These are phyloP conservation scores for Drosophila sucinea DNA, from an alignment of 1,140 invertebrate species.

Conservation along the genomic window DNA sequence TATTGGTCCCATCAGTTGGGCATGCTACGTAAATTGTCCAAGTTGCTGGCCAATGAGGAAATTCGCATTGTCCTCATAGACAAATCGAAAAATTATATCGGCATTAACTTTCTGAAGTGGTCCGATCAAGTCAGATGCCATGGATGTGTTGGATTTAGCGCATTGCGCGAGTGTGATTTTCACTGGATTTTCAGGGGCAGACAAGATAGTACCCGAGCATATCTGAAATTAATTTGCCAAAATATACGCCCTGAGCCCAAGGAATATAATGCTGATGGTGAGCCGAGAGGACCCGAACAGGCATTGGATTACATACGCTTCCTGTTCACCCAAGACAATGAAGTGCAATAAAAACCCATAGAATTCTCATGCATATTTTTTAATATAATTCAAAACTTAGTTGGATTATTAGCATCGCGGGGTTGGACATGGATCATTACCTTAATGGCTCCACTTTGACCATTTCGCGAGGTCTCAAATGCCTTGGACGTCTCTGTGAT, in stretches of 20 bases:
- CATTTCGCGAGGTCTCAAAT: conserved; percentile 91
- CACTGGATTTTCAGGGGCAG: not conserved
- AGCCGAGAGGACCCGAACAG: conserved; percentile 11
- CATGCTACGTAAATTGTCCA: conserved; percentile 39
- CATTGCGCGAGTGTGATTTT: conserved; percentile 17
- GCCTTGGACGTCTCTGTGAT: conserved; percentile 93
- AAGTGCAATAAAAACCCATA: not conserved
- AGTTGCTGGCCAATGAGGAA: conserved; percentile 29
- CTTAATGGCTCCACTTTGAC: conserved; percentile 90
- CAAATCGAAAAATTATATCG: conserved; percentile 45
- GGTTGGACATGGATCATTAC: conserved; percentile 94
- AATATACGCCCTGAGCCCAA: conserved; percentile 29
- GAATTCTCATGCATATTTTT: not conserved
- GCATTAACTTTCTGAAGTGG: conserved; percentile 26
- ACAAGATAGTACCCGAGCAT: conserved; percentile 22
- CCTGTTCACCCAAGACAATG: conserved; percentile 14
- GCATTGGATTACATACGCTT: conserved; percentile 23
- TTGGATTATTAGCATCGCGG: conserved; percentile 83
- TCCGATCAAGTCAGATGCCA: conserved; percentile 24
- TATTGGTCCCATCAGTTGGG: conserved; percentile 43
- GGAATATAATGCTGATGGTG: conserved; percentile 28
- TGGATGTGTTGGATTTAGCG: conserved; percentile 19
- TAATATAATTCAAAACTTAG: conserved; percentile 55
- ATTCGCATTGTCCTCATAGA: conserved; percentile 41
- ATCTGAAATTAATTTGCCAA: conserved; percentile 38